Conservation (phyloP, 2,113 vertebrate species). For the Delphinapterus leucas region DNA sequence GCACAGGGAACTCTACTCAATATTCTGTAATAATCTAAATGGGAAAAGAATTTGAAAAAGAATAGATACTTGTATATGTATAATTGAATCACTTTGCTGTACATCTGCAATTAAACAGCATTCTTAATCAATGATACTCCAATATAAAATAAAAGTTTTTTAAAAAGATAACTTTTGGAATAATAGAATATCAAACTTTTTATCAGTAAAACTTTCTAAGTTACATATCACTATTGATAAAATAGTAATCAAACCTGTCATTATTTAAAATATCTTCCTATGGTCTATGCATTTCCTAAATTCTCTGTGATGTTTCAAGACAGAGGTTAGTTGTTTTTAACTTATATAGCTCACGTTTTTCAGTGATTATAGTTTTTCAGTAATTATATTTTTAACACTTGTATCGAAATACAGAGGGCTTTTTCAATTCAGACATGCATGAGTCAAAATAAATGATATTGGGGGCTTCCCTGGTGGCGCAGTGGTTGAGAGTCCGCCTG, state of each 20-base stretch:
- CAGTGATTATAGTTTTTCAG: constrained; percentile 59
- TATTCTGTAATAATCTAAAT: neutral
- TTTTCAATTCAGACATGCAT: constrained; percentile 77
- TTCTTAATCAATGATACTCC: neutral
- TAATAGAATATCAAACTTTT: constrained; percentile 57
- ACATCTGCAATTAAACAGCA: neutral
- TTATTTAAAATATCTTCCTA: constrained; percentile 64
- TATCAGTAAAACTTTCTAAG: constrained; percentile 48
- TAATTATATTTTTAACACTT: constrained; percentile 71
- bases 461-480: neutral
- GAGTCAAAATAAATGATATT: constrained; percentile 78
- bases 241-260: constrained; percentile 52
- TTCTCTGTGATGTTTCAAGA: constrained; percentile 51
- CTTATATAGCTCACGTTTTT: constrained; percentile 64
- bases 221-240: constrained; percentile 59
- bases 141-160: neutral
- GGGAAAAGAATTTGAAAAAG: neutral
- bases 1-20: neutral
- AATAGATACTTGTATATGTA: neutral
- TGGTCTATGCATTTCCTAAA: constrained; percentile 65
- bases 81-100: neutral
- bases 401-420: constrained; percentile 66
- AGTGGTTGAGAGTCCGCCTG: too few species aligned
- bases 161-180: constrained; percentile 31
- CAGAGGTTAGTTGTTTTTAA: constrained; percentile 67